Evolutionary conservation across 2,113 vertebrate genomes (phyloP), one percentile per base, ranked within the genome.

Genomic region (Synchiropus splendidus): DNA sequence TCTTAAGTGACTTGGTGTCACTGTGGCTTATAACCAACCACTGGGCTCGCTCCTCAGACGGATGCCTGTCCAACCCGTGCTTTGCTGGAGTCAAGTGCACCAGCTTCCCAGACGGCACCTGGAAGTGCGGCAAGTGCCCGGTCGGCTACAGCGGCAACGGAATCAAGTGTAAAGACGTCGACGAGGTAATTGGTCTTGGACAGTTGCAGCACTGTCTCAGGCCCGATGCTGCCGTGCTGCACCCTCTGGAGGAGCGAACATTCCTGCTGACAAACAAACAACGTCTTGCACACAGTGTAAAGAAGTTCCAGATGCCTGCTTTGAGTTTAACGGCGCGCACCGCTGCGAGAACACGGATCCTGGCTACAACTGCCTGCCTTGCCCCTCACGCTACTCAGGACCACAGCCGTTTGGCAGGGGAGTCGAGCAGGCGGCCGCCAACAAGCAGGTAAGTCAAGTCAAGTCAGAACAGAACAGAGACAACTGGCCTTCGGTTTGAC

Each of bases 41-140:
- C 55, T 50, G 48, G 6, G 16, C 6, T 13, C 48, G 17, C 56
- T 74, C 74, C 54, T 56, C 71, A 99, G 96, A 99, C 69, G 94
- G 96, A 2, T 99, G 96, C 48, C 75, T 98, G 43, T 98, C 96
- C 52, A 99, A 92, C 46, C 96, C 96, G 17, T 99, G 94, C 80
- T 99, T 97, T 74, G 87, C 88, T 1, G 92, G 92, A 16, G 67
- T 84, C 40, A 83, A 86, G 1, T 99, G 96, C 70, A 93, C 86
- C 16, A 98, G 94, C 56, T 89, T 90, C 34, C 85, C 86, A 9
- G 92, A 99, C 32, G 96, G 96, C 34, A 90, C 92, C 54, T 99
- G 94, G 94, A 94, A 92, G 46, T 99, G 96, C 60, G 92, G 94
- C 17, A 84, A 88, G 11, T 99, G 96, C 47, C 94, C 94, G 14